Evolutionary conservation across 30 jellyfish, hydroid and myxozoan genomes (phyloP), one percentile per base, ranked within the genome.

Genomic region (Pelagia noctiluca): DNA sequence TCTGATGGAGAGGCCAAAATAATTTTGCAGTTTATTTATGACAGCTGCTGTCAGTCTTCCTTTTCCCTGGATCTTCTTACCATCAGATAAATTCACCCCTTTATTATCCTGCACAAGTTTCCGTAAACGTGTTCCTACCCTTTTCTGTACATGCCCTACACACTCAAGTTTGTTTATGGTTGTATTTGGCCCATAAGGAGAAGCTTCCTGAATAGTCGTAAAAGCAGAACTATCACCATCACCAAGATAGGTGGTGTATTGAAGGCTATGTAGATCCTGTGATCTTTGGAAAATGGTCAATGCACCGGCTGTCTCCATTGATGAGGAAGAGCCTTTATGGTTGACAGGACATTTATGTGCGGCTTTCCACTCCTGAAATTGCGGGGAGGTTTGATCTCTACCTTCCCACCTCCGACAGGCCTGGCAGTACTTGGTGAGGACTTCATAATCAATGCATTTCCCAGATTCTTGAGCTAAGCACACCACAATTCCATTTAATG

Each of bases 221-320:
- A n/a, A n/a, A n/a, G n/a, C n/a, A n/a, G n/a, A n/a, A n/a, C n/a
- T n/a, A n/a, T n/a, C n/a, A n/a, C n/a, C n/a, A n/a, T n/a, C n/a
- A n/a, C n/a, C n/a, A n/a, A n/a, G n/a, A n/a, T n/a, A n/a, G n/a
- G n/a, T n/a, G n/a, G n/a, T n/a, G n/a, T n/a, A n/a, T n/a, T n/a
- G n/a, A n/a, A n/a, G n/a, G n/a, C n/a, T n/a, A n/a, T n/a, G n/a
- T n/a, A n/a, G n/a, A n/a, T n/a, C n/a, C n/a, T n/a, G n/a, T n/a
- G n/a, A n/a, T n/a, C n/a, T n/a, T n/a, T 18, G 19, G 33, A 78
- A 18, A 37, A 82, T 49, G 26, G 61, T 21, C n/a, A 19, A 25
- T 23, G 93, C 93, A 82, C 86, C 32, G 35, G 66, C 92, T 24
- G 48, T 78, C 35, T 81, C 92, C 92, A 81, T 81, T 22, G 92